Evolutionary conservation across 2,113 vertebrate genomes (phyloP).

Genomic region (Monarcha castaneiventris): DNA sequence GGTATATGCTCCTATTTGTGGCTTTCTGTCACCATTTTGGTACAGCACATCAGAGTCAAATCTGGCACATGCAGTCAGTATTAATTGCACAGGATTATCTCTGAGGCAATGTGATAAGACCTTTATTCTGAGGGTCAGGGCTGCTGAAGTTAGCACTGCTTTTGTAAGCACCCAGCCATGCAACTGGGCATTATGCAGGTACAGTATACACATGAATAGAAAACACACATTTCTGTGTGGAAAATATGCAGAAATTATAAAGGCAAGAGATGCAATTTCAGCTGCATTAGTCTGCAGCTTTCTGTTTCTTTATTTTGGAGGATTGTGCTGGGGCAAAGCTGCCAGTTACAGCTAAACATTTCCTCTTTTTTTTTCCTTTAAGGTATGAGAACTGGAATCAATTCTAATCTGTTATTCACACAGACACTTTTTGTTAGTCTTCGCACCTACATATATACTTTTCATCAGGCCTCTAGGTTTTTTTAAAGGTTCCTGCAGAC

Average conservation of each 20-base stretch:
- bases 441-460: not conserved
- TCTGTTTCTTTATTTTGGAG: not conserved
- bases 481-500: not conserved
- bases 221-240: not conserved
- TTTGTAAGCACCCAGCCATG: not conserved
- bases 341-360: not conserved
- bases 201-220: not conserved
- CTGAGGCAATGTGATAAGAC: not conserved
- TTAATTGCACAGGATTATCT: not conserved
- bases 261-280: not conserved
- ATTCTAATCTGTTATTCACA: not conserved
- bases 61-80: not conserved
- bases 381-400: not conserved
- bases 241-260: not conserved
- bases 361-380: not conserved
- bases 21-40: not conserved
- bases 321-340: not conserved
- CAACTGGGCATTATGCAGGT: not conserved
- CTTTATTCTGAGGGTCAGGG: not conserved
- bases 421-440: not conserved
- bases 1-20: not conserved
- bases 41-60: not conserved
- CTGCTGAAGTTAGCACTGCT: not conserved
- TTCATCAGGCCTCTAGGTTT: not conserved
- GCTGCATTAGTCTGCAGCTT: not conserved